A percentile compares a stretch with the other conserved stretches of the same genome.
Evolutionary conservation across 2,888 invertebrate species (phyloP).

Genomic region (Agrenia bidenticulata): DNA sequence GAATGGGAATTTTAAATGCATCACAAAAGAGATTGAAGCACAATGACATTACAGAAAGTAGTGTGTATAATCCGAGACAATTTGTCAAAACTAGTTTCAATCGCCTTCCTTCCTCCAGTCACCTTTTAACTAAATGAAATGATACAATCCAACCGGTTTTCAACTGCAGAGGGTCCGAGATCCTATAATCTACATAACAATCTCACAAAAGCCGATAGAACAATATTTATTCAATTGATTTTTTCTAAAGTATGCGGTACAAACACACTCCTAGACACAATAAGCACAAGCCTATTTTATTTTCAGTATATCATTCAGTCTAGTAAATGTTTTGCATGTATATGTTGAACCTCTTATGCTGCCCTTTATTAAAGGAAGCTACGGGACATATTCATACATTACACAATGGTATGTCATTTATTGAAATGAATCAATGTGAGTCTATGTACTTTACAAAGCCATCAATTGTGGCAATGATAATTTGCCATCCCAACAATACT

Average conservation of each 20-base stretch:
- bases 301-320: too few species aligned
- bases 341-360: too few species aligned
- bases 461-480: constrained; percentile 15
- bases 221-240: constrained; percentile 6
- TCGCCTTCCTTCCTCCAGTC: neutral
- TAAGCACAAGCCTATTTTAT: too few species aligned
- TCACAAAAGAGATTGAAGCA: constrained; percentile 4
- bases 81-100: constrained; percentile 13
- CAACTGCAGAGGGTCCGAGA: neutral
- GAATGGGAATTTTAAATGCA: constrained; percentile 3
- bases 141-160: neutral
- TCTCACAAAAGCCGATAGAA: neutral
- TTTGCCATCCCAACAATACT: constrained; percentile 12
- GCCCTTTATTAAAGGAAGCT: too few species aligned
- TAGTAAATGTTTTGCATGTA: too few species aligned
- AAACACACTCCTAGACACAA: neutral
- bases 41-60: constrained; percentile 15
- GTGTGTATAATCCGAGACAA: constrained; percentile 2
- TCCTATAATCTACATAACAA: neutral
- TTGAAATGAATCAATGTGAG: too few species aligned
- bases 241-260: neutral
- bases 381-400: too few species aligned
- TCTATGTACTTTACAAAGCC: neutral
- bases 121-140: constrained; percentile 15
- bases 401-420: too few species aligned